Conservation (phyloP, 1,140 invertebrate species). For the Anastrepha ludens region DNA sequence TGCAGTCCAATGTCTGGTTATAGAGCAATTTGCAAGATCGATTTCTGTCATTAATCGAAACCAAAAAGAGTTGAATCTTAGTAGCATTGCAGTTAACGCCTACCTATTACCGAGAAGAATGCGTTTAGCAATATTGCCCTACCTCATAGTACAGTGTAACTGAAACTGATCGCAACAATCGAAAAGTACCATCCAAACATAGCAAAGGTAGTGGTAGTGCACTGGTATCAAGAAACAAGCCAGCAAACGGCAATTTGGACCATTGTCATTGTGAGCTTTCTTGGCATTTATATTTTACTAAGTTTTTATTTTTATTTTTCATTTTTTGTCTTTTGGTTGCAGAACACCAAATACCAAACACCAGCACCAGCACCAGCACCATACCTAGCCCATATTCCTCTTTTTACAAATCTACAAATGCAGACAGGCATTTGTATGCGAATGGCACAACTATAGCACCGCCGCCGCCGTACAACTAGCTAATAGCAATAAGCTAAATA, state of each 20-base stretch:
- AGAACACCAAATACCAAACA: not conserved
- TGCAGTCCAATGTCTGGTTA: not conserved
- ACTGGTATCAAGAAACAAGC: not conserved
- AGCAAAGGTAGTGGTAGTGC: not conserved
- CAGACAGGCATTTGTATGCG: not conserved
- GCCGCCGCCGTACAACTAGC: not conserved
- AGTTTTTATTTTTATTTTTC: not conserved
- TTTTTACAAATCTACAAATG: constrained; percentile 3
- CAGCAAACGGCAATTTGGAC: not conserved
- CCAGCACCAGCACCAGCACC: not conserved
- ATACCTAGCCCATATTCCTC: constrained; percentile 3
- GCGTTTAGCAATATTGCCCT: too few species aligned
- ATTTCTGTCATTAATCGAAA: not conserved
- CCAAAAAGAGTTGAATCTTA: not conserved
- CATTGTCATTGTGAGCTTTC: constrained; percentile 10
- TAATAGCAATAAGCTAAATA: not conserved
- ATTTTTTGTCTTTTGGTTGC: not conserved
- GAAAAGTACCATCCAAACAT: too few species aligned
- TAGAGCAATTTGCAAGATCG: not conserved
- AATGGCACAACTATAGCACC: not conserved
- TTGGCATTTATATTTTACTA: not conserved
- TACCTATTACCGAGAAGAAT: not conserved
- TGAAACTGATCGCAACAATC: not conserved
- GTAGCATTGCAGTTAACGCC: not conserved
- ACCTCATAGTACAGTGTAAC: not conserved